phyloP scores from a whole-genome alignment of 1,140 invertebrate genomes.

The Yoshiicerus persimilis region DNA sequence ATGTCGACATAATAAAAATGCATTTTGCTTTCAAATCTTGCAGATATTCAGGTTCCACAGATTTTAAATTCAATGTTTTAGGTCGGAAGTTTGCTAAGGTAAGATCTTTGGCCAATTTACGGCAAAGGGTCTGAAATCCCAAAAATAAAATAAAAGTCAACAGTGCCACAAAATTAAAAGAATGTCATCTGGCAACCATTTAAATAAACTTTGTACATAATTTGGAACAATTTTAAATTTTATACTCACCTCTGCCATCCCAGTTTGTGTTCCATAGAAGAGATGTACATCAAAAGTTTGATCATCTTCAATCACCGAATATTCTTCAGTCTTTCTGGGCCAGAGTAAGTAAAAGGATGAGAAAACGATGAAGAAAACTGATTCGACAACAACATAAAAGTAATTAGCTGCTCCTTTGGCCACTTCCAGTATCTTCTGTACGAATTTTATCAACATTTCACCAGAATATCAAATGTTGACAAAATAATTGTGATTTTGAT shows the following conservation, averaged over 20 bases:
- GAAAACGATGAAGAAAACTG: conserved; percentile 29
- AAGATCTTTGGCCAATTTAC: neutral
- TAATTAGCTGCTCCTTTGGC: conserved; percentile 3
- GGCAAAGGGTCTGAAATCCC: neutral
- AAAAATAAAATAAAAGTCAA: neutral
- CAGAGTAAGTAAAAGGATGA: conserved; percentile 28
- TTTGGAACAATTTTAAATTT: neutral
- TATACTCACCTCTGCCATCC: conserved; percentile 57
- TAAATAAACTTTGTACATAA: neutral
- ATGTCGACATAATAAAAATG: conserved; percentile 63
- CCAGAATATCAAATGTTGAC: neutral
- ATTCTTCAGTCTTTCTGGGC: neutral
- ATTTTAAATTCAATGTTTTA: neutral
- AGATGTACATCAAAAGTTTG: conserved; percentile 51
- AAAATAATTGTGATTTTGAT: neutral
- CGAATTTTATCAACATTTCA: neutral
- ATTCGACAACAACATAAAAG: conserved; percentile 22
- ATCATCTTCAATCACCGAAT: neutral
- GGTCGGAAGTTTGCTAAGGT: neutral
- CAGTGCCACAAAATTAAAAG: neutral
- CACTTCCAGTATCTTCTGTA: neutral
- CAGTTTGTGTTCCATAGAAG: conserved; percentile 56
- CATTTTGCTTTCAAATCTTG: neutral
- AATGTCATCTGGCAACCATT: neutral
- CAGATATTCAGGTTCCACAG: neutral